These are phyloP conservation scores for Ibidorhyncha struthersii DNA, from an alignment of 2,113 vertebrate genomes.

Conservation along the genomic window DNA sequence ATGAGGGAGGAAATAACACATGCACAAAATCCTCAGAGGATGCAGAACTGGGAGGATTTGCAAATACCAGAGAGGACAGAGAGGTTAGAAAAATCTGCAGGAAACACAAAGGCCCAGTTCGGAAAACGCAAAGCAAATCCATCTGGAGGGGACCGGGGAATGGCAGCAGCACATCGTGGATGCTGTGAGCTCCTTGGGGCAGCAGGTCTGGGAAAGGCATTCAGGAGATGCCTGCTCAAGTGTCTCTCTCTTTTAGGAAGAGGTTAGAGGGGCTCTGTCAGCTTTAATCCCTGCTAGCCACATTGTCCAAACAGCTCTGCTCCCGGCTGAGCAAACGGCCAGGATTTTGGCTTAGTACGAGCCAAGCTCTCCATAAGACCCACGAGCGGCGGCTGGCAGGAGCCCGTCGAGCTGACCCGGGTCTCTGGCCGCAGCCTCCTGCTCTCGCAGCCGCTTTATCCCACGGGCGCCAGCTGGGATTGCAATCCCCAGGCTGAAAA, in stretches of 20 bases:
- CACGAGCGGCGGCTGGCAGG: neutral
- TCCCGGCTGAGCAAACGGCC: neutral
- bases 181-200: neutral
- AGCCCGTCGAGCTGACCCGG: neutral
- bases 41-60: slow-evolving; percentile 29
- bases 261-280: neutral
- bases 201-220: neutral
- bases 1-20: slow-evolving; percentile 46
- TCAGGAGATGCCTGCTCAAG: neutral
- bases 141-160: neutral
- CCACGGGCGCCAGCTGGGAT: neutral
- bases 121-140: neutral
- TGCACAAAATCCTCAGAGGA: neutral
- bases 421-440: neutral
- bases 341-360: neutral
- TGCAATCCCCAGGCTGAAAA: neutral
- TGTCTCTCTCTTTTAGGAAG: neutral
- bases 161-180: rapidly evolving
- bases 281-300: neutral
- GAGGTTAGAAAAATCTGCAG: slow-evolving; percentile 27
- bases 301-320: neutral
- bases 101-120: neutral
- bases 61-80: slow-evolving; percentile 63
- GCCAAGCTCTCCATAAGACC: rapidly evolving
- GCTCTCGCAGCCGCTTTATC: neutral